phyloP scores from a whole-genome alignment of 2,797 vertebrate species.

The Alfaro cultratus region DNA sequence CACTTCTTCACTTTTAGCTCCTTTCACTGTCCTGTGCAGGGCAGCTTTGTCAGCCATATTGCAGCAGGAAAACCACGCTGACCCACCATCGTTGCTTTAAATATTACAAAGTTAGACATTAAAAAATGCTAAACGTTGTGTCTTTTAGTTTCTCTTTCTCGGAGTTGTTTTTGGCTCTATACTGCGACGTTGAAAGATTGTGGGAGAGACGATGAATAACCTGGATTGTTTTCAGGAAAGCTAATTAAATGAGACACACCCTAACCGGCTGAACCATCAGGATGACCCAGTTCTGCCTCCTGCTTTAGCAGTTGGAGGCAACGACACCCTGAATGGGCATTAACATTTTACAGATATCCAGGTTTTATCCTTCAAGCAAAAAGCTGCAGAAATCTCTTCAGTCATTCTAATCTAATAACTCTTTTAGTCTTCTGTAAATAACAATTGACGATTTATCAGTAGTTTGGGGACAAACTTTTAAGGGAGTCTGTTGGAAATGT shows the following conservation, averaged over 20 bases:
- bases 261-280: conserved; percentile 12
- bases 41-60: neutral
- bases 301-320: neutral
- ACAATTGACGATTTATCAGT: neutral
- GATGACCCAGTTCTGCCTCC: conserved; percentile 16
- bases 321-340: conserved; percentile 7
- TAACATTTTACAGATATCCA: neutral
- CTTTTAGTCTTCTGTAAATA: neutral
- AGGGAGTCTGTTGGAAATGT: neutral
- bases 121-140: neutral
- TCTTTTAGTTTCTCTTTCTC: neutral
- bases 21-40: neutral
- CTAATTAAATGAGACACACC: conserved; percentile 27
- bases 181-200: neutral
- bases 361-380: neutral
- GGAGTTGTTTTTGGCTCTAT: neutral
- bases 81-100: neutral
- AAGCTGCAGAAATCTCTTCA: neutral
- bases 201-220: conserved; percentile 4
- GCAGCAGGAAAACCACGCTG: neutral
- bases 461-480: neutral
- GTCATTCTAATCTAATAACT: neutral
- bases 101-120: neutral
- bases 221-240: conserved; percentile 21
- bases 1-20: neutral